Evolutionary conservation across 2,888 invertebrate genomes (phyloP).

Genomic region (Gordius sp.): DNA sequence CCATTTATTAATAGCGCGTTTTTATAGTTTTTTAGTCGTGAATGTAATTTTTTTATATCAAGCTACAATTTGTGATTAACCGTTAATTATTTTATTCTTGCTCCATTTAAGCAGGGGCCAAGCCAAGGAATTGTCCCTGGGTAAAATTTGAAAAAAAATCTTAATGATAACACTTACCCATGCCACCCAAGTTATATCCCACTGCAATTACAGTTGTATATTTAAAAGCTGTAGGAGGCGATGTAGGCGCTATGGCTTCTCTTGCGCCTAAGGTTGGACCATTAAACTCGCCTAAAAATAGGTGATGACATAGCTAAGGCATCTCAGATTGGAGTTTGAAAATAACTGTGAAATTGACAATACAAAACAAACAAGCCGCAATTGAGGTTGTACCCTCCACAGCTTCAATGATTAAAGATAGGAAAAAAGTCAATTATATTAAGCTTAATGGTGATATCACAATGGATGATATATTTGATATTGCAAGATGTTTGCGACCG

Average conservation of each 20-base stretch:
- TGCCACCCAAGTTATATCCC: background rate
- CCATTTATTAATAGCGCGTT: too few relatives aligned
- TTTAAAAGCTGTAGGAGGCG: slow-evolving; percentile 88
- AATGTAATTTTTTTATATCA: too few relatives aligned
- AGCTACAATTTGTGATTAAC: too few relatives aligned
- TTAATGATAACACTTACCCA: too few relatives aligned
- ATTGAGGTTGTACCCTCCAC: slow-evolving; percentile 92
- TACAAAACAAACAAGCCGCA: slow-evolving; percentile 85
- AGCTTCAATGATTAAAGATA: slow-evolving; percentile 77
- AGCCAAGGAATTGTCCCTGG: too few relatives aligned
- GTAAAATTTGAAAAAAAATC: too few relatives aligned
- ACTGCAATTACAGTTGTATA: slow-evolving; percentile 37
- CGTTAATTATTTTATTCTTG: too few relatives aligned
- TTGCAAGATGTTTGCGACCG: slow-evolving; percentile 70
- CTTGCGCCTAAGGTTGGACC: slow-evolving; percentile 99
- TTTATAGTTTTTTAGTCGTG: too few relatives aligned
- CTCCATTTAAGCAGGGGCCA: too few relatives aligned
- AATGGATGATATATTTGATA: slow-evolving; percentile 63
- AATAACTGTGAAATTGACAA: slow-evolving; percentile 82
- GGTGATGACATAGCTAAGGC: slow-evolving; percentile 99
- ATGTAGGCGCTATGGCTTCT: slow-evolving; percentile 94
- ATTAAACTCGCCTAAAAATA: slow-evolving; percentile 92
- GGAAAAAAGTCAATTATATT: slow-evolving; percentile 86
- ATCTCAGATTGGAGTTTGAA: slow-evolving; percentile 91
- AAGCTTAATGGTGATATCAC: slow-evolving; percentile 88